phyloP scores from a whole-genome alignment of 2,797 vertebrate genomes.

The Microcaecilia unicolor region DNA sequence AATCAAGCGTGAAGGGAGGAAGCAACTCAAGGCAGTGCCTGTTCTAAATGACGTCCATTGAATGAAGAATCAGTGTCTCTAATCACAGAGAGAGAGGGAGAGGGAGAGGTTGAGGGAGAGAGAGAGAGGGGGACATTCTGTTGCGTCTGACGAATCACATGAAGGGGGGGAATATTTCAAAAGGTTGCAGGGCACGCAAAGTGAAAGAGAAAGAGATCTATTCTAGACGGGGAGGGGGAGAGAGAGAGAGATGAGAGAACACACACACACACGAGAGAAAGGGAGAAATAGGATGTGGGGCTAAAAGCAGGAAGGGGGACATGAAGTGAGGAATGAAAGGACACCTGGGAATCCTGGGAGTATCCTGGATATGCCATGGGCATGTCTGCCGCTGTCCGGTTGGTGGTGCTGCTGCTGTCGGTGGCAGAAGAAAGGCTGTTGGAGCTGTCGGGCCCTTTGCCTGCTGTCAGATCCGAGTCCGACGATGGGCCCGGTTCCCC shows the following conservation, averaged over 20 bases:
- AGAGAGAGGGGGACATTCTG: conserved; percentile 75
- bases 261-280: neutral
- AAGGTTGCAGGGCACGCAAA: conserved; percentile 91
- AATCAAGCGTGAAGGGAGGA: conserved; percentile 94
- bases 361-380: conserved; percentile 50
- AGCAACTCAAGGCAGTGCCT: conserved; percentile 92
- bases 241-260: conserved; percentile 53
- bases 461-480: conserved; percentile 55
- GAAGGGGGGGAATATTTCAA: conserved; percentile 87
- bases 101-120: conserved; percentile 69
- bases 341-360: conserved; percentile 62
- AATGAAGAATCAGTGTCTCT: conserved; percentile 97
- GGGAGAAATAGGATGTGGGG: conserved; percentile 1
- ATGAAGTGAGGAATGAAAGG: conserved; percentile 42
- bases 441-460: conserved; percentile 47
- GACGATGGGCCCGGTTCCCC: conserved; percentile 44
- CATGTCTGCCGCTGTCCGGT: conserved; percentile 26
- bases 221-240: conserved; percentile 52
- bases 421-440: conserved; percentile 10
- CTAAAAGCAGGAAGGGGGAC: conserved; percentile 31
- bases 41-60: conserved; percentile 98
- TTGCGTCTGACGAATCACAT: conserved; percentile 92
- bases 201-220: conserved; percentile 85
- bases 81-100: conserved; percentile 90
- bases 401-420: conserved; percentile 8